A percentile compares a stretch with the other conserved stretches of the same genome.
Evolutionary conservation across 2,888 invertebrate species (phyloP).

Genomic region (Reticulitermes lucifugus): DNA sequence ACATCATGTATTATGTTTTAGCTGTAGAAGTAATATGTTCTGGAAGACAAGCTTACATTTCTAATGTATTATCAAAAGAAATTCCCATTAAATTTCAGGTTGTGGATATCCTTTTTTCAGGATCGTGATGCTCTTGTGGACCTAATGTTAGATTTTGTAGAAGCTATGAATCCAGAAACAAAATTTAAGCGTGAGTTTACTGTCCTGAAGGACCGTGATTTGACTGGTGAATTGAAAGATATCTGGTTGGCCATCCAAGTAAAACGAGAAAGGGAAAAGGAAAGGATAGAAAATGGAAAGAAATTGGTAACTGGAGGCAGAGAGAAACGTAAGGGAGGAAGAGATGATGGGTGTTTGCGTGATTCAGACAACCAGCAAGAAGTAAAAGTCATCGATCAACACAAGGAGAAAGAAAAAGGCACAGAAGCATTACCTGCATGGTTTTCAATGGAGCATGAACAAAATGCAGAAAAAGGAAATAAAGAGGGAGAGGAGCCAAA

Average conservation of each 20-base stretch:
- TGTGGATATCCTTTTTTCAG: conserved; percentile 60
- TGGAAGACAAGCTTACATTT: too few relatives aligned
- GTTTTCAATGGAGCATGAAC: conserved; percentile 10
- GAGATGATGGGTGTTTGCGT: background rate
- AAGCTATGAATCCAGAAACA: conserved; percentile 77
- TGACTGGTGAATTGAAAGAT: conserved; percentile 79
- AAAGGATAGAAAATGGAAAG: conserved; percentile 40
- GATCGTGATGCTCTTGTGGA: conserved; percentile 76
- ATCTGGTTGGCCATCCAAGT: conserved; percentile 79
- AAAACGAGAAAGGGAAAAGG: conserved; percentile 67
- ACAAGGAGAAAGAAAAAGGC: background rate
- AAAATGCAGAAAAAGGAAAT: background rate
- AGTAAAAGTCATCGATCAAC: background rate
- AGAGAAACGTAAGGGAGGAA: conserved; percentile 17
- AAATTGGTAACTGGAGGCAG: conserved; percentile 5
- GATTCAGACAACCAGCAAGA: background rate
- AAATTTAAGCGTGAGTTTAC: conserved; percentile 68
- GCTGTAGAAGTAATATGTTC: too few relatives aligned
- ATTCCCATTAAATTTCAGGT: too few relatives aligned
- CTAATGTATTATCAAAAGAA: too few relatives aligned
- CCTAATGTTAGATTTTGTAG: conserved; percentile 77
- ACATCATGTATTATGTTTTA: too few relatives aligned
- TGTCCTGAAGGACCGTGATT: conserved; percentile 75
- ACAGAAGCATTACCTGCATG: background rate
- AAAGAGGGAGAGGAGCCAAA: background rate